Evolutionary conservation across 2,113 vertebrate species (phyloP).

Genomic region (Anhinga anhinga): DNA sequence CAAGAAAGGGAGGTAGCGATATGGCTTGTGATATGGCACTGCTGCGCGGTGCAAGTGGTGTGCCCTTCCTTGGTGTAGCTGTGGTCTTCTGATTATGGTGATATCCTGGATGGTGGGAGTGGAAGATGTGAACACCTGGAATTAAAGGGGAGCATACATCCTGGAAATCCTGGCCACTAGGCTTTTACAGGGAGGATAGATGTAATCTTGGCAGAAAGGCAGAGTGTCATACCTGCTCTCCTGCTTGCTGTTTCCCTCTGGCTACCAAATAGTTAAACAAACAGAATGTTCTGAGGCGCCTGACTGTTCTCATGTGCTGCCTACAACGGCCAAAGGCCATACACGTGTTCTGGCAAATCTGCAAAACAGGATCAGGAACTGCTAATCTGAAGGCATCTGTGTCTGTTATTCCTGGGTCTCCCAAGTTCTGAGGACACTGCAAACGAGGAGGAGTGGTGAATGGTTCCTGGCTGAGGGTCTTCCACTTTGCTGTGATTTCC

Average conservation of each 20-base stretch:
- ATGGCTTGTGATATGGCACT: background rate
- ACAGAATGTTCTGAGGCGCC: background rate
- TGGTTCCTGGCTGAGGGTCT: background rate
- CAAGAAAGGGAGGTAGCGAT: background rate
- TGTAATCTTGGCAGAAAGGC: background rate
- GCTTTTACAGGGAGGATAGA: background rate
- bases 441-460: background rate
- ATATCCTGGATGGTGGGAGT: background rate
- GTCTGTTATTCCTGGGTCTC: background rate
- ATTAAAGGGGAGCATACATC: background rate
- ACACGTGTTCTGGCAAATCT: background rate
- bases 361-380: background rate
- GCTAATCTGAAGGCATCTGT: rapidly evolving
- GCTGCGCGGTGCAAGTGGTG: background rate
- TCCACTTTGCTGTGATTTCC: background rate
- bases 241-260: background rate
- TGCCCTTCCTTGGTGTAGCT: background rate
- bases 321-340: background rate
- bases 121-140: background rate
- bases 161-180: background rate
- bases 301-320: background rate
- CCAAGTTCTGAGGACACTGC: background rate
- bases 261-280: background rate
- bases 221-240: background rate
- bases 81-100: background rate